These are phyloP conservation scores for Protaetia brevitarsis DNA, from an alignment of 1,140 invertebrate species.

Conservation along the genomic window DNA sequence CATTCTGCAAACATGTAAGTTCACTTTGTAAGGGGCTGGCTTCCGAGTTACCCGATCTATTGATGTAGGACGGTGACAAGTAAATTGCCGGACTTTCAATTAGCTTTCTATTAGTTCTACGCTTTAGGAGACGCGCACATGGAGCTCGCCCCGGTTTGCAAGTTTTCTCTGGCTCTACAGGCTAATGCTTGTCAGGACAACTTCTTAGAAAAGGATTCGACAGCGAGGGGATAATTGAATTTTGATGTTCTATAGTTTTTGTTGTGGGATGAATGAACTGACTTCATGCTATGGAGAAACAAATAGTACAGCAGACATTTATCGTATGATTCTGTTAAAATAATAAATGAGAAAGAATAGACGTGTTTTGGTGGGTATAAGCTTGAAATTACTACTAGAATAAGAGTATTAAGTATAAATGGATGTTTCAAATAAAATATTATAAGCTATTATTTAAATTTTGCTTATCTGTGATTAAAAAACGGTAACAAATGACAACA, in stretches of 20 bases:
- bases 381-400: too few species aligned
- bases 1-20: conserved; percentile 27
- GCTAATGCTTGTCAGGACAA: neutral
- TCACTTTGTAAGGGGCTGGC: conserved; percentile 19
- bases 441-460: too few species aligned
- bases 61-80: neutral
- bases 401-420: too few species aligned
- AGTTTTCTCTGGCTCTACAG: conserved; percentile 1
- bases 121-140: neutral
- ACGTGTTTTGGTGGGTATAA: too few species aligned
- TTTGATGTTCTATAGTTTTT: conserved; percentile 1
- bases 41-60: neutral
- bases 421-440: too few species aligned
- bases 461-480: too few species aligned
- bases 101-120: conserved; percentile 3
- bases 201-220: neutral
- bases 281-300: neutral
- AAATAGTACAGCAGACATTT: too few species aligned
- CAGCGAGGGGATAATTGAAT: neutral
- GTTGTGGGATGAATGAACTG: neutral
- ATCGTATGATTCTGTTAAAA: too few species aligned
- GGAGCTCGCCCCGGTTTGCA: neutral
- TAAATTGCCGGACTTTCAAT: conserved; percentile 3
- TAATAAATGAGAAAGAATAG: too few species aligned
- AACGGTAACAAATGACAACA: too few species aligned